Evolutionary conservation across 2,113 vertebrate genomes (phyloP), one percentile per base, ranked within the genome.

Genomic region (Odontophorus gujanensis): DNA sequence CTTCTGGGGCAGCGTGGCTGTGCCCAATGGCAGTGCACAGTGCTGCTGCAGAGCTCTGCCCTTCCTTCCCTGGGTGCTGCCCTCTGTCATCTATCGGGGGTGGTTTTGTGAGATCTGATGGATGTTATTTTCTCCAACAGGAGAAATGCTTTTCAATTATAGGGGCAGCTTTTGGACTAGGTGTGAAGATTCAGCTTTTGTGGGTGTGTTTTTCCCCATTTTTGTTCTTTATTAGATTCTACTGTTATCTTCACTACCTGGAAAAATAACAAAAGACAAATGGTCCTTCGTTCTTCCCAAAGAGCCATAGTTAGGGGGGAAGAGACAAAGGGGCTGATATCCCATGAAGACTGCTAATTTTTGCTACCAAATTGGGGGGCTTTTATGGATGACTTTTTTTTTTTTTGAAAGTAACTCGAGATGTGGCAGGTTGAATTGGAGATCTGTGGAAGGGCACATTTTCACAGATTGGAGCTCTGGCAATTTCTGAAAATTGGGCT

Each of bases 401-500:
- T 48, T 68, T 65, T 50, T 45, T 40, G 53, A 77, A 92, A 83
- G 63, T 47, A 66, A 19, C 78, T 89, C 58, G 21, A 48, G 91
- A 87, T 1, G 50, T 93, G 89, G 91, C 32, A 20, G 74, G 65
- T 85, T 80, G 93, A 93, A 95, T 93, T 95, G 93, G 93, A 95
- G 91, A 89, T 76, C 72, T 90, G 61, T 97, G 85, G 92, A 93
- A 91, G 79, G 84, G 89, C 92, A 87, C 91, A 68, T 81, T 87
- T 87, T 91, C 94, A 80, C 81, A 95, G 91, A 92, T 87, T 89
- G 90, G 82, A 91, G 91, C 85, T 82, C 82, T 89, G 85, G 94
- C 93, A 95, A 95, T 95, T 97, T 91, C 87, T 91, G 95, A 94
- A 96, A 95, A 96, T 96, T 67, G 81, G 89, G 55, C 87, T 94